Evolutionary conservation across 1,140 invertebrate genomes (phyloP).

Genomic region (Drosophila kohkoa): DNA sequence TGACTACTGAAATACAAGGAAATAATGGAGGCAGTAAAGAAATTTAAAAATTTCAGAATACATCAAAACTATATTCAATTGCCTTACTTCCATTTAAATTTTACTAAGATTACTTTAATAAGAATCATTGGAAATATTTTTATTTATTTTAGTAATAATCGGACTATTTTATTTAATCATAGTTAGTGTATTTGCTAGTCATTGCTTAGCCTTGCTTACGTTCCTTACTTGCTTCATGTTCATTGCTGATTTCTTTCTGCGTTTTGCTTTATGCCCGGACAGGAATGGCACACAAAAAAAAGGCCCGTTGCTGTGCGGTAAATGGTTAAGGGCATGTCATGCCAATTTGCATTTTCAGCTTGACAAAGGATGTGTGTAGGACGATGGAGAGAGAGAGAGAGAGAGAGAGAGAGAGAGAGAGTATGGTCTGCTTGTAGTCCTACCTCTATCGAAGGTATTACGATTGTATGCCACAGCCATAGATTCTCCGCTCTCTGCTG

Average conservation of each 20-base stretch:
- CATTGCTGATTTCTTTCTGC: slow-evolving; percentile 70
- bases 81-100: no score
- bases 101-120: no score
- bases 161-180: background rate
- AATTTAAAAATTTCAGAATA: background rate
- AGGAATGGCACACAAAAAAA: slow-evolving; percentile 45
- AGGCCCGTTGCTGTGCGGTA: slow-evolving; percentile 60
- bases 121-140: no score
- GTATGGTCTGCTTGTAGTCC: background rate
- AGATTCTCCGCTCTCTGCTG: background rate
- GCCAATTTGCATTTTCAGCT: slow-evolving; percentile 82
- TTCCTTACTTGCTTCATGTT: slow-evolving; percentile 41
- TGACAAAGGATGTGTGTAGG: slow-evolving; percentile 78
- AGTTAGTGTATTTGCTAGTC: slow-evolving; percentile 20
- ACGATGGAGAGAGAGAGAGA: slow-evolving; percentile 29
- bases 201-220: no score
- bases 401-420: no score
- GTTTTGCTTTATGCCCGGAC: slow-evolving; percentile 71
- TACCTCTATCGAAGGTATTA: background rate
- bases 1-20: background rate
- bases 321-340: slow-evolving; percentile 83
- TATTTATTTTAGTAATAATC: no score
- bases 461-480: background rate
- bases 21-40: background rate
- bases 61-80: background rate